These are phyloP conservation scores for Macroteleia sp. DNA, from an alignment of 2,888 invertebrate species.

Conservation along the genomic window DNA sequence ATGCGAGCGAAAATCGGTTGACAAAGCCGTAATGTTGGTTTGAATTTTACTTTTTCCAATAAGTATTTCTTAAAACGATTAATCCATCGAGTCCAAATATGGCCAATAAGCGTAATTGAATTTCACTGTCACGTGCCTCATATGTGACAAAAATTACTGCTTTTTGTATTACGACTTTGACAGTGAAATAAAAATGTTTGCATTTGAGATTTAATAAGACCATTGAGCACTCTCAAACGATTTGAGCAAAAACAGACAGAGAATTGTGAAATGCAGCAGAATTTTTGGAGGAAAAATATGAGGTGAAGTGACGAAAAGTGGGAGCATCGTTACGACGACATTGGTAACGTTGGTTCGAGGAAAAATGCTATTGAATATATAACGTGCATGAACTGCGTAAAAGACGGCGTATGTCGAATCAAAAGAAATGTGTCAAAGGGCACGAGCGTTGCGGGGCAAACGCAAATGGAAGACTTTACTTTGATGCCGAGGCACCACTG, in stretches of 20 bases:
- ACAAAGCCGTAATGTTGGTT: slow-evolving; percentile 7
- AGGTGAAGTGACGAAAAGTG: neutral
- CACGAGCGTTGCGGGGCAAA: slow-evolving; percentile 70
- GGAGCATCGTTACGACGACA: slow-evolving; percentile 53
- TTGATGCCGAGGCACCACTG: slow-evolving; percentile 71
- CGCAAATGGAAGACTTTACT: slow-evolving; percentile 76
- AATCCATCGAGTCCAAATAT: slow-evolving; percentile 11
- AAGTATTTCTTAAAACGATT: slow-evolving; percentile 17
- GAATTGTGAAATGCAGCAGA: slow-evolving; percentile 21
- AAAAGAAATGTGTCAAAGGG: slow-evolving; percentile 82
- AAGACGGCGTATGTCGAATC: slow-evolving; percentile 74
- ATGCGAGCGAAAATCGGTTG: too few relatives aligned
- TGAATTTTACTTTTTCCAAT: neutral
- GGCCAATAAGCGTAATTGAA: slow-evolving; percentile 6
- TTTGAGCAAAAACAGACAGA: neutral
- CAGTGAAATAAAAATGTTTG: too few relatives aligned
- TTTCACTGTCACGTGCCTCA: too few relatives aligned
- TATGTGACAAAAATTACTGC: neutral
- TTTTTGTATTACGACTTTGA: neutral
- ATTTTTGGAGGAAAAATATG: neutral
- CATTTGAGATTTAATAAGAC: slow-evolving; percentile 53
- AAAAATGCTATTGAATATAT: slow-evolving; percentile 57
- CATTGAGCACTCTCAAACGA: slow-evolving; percentile 28
- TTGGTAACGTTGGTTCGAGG: slow-evolving; percentile 33
- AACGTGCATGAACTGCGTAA: slow-evolving; percentile 52